Conservation (phyloP, 2,888 invertebrate genomes). For the Sialis lutaria region DNA sequence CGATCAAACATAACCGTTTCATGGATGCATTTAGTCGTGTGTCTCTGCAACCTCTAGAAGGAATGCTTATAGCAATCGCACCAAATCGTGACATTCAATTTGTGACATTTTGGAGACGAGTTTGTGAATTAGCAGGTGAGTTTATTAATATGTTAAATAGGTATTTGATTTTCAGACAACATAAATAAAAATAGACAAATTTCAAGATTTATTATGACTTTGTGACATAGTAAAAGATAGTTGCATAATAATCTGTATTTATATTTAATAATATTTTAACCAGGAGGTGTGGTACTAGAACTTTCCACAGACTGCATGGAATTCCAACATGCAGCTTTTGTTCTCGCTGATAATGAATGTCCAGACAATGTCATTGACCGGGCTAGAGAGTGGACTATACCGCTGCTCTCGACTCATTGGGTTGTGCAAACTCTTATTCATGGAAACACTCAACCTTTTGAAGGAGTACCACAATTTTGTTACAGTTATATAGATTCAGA, state of each 20-base stretch:
- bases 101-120: conserved; percentile 40
- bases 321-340: conserved; percentile 18
- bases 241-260: no score
- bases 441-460: conserved; percentile 22
- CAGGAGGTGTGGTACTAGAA: conserved; percentile 26
- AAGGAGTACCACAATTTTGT: not conserved
- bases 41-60: conserved; percentile 17
- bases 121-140: conserved; percentile 35
- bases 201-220: not conserved
- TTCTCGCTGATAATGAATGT: conserved; percentile 45
- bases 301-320: conserved; percentile 6
- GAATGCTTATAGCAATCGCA: conserved; percentile 18
- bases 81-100: conserved; percentile 29
- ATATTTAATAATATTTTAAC: no score
- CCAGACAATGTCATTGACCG: conserved; percentile 31
- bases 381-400: conserved; percentile 38
- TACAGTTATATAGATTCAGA: no score
- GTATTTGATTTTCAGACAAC: no score
- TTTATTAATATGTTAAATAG: no score
- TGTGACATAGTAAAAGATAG: not conserved
- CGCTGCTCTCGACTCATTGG: conserved; percentile 51
- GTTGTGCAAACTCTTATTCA: conserved; percentile 49
- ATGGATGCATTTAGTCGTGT: conserved; percentile 21
- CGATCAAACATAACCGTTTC: conserved; percentile 29
- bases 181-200: no score